A percentile compares a stretch with the other conserved stretches of the same genome.
Conservation (phyloP, 2,113 vertebrate genomes). For the Toxostoma redivivum region DNA sequence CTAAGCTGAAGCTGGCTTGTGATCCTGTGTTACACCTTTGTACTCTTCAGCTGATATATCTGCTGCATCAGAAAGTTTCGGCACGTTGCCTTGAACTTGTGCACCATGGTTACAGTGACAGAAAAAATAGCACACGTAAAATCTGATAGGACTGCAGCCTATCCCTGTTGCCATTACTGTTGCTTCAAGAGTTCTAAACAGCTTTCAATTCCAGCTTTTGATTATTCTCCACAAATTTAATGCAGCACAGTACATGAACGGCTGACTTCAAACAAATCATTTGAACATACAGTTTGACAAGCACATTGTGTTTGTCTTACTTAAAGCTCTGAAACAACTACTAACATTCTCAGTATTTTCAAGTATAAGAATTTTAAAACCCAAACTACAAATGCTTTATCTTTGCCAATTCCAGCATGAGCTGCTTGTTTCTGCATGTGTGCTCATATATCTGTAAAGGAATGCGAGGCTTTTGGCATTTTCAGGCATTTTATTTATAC, state of each 20-base stretch:
- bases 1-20: neutral
- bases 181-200: conserved; percentile 27
- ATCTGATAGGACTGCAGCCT: conserved; percentile 19
- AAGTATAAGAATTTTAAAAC: conserved; percentile 15
- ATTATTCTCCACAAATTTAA: conserved; percentile 21
- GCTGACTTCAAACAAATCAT: conserved; percentile 21
- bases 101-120: neutral
- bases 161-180: neutral
- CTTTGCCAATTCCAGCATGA: conserved; percentile 1
- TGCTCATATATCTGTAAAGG: neutral
- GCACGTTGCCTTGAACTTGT: conserved; percentile 29
- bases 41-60: neutral
- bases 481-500: neutral
- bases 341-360: neutral
- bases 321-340: neutral
- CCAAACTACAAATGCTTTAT: neutral
- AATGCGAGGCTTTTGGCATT: neutral
- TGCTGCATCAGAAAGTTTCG: neutral
- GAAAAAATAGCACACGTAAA: conserved; percentile 11
- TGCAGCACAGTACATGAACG: neutral
- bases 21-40: neutral
- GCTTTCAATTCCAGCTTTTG: conserved; percentile 4
- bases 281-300: neutral
- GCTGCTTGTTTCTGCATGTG: neutral
- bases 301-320: neutral